Evolutionary conservation across 2,888 invertebrate genomes (phyloP), one percentile per base, ranked within the genome.

Genomic region (Drosophila pseudotalamancana): DNA sequence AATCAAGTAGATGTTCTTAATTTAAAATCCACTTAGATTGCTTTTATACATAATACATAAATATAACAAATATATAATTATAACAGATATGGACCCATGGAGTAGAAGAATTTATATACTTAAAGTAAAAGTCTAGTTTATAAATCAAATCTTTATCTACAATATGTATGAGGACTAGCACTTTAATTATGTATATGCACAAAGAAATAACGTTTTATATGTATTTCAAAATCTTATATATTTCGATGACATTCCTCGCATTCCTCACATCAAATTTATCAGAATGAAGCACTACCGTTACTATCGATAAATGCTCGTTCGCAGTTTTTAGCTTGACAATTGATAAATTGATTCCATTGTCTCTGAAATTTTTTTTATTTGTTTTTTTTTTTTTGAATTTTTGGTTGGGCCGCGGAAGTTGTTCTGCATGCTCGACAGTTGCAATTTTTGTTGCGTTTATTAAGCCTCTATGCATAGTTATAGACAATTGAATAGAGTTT

Each of bases 341-440:
- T 14, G 4, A 42, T 21, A 1, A n/a, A 1, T n/a, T n/a, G 9
- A 6, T n/a, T 3, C 50, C 64, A 63, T 49, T 27, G 32, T 49
- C 32, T n/a, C 8, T 27, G n/a, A 6, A 25, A 46, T 6, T 40
- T 46, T n/a, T 19, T 8, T 5, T 12, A 12, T 1, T n/a, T n/a
- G 18, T 6, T 29, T 12, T 4, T 12, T 19, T 37, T 25, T 18
- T 31, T 34, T 40, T 9, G 29, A 32, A 18, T 27, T 40, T 29
- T 37, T 19, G 23, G 53, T 43, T 32, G 19, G 70, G 43, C 37
- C 49, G 27, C 73, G 57, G 61, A 54, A 72, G 61, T 67, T 77
- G 55, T 56, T 77, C 59, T 51, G 51, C 63, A 50, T 54, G 49
- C 39, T 57, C 57, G 53, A 56, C 55, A 65, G 65, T 51, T 53